These are phyloP conservation scores for Atethmia centrago DNA, from an alignment of 2,888 invertebrate species.

Conservation along the genomic window DNA sequence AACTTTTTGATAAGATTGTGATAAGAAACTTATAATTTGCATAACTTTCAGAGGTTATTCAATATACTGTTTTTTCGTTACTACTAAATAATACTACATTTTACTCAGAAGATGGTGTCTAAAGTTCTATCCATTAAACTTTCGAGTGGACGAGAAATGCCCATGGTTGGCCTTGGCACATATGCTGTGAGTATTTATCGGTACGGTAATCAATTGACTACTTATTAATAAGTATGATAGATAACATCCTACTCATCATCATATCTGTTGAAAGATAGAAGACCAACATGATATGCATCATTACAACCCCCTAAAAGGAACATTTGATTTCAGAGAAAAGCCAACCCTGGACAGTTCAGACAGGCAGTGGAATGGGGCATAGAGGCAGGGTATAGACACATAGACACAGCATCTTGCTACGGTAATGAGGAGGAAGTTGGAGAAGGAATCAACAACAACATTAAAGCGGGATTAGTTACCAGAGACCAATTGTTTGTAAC, in stretches of 20 bases:
- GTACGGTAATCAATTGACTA: neutral
- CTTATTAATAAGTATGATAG: neutral
- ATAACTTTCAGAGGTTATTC: neutral
- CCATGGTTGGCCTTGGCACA: slow-evolving; percentile 93
- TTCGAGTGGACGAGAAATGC: slow-evolving; percentile 90
- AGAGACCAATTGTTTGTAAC: slow-evolving; percentile 89
- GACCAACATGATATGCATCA: neutral
- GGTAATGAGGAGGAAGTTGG: slow-evolving; percentile 89
- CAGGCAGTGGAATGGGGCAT: slow-evolving; percentile 88
- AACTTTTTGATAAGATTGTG: slow-evolving; percentile 24
- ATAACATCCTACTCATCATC: neutral
- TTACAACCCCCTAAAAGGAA: neutral
- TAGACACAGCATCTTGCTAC: slow-evolving; percentile 89
- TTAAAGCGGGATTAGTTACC: slow-evolving; percentile 84
- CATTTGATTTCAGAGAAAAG: slow-evolving; percentile 76
- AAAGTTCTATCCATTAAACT: slow-evolving; percentile 83
- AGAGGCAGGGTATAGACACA: slow-evolving; percentile 88
- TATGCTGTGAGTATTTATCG: slow-evolving; percentile 83
- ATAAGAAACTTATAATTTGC: neutral
- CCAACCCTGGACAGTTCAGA: slow-evolving; percentile 78
- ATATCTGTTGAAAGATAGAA: neutral
- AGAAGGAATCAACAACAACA: slow-evolving; percentile 84
- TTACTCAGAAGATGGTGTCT: slow-evolving; percentile 71
- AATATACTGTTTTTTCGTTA: neutral
- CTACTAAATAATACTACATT: neutral